Base-by-base conservation (phyloP, 2,797 vertebrate genomes). In the Neosalanx taihuensis region DNA sequence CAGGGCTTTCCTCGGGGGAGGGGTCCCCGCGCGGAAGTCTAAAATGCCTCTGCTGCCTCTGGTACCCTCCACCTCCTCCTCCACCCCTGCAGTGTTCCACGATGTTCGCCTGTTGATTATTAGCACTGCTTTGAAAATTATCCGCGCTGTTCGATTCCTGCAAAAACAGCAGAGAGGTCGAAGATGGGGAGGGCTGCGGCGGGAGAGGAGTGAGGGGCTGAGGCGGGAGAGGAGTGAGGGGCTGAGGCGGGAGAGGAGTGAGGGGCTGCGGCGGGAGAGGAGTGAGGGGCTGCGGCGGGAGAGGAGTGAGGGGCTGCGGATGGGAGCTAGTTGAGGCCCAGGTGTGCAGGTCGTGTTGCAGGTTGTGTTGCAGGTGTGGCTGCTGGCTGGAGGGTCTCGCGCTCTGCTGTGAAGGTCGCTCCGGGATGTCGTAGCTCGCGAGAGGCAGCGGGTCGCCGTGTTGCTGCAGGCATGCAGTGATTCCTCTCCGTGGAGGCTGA, bases 21-120 rank as follows among this genome's bases (percentile, higher is more conserved):
- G 91, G 90, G 91, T 92, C 86, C 81, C 79, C 90, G 82, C 86
- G 88, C 87, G 88, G 88, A 81, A 82, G 84, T 86, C 86, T 85
- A 76, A 81, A 81, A 88, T 90, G 85, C 88, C 88, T 88, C 81
- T 86, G 86, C 63, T 90, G 90, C 84, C 84, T 88, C 84, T 89
- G 90, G 86, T 89, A 87, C 87, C 87, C 90, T 85, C 86, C 89
- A 68, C 73, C 71, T 71, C 67, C 70, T 70, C 71, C 71, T 88
- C 88, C 90, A 81, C 89, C 87, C 85, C 88, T 89, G 90, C 90
- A 88, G 88, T 83, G 85, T 79, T 91, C 87, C 87, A 87, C 88
- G 86, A 83, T 87, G 83, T 85, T 89, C 57, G 87, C 84, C 88
- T 89, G 89, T 83, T 88, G 90, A 87, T 88, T 85, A 90, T 88